Conservation (phyloP, 2,113 vertebrate genomes). For the Martes martes region DNA sequence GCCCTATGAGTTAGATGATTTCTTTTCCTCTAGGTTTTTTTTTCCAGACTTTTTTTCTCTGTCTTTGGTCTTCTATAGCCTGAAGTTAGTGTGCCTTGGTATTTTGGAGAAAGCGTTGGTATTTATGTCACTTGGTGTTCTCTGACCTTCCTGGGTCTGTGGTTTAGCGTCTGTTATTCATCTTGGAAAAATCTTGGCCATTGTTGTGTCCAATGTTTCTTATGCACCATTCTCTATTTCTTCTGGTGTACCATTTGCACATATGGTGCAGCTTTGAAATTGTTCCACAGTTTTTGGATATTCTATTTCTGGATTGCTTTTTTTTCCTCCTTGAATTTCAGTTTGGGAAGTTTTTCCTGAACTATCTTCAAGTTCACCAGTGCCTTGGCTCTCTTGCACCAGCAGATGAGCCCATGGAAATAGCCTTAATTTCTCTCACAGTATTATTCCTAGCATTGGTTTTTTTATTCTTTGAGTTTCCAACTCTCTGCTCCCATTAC, state of each 20-base stretch:
- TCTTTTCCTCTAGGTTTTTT: background rate
- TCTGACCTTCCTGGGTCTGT: background rate
- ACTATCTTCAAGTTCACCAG: background rate
- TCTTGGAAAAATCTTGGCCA: background rate
- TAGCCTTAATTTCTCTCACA: background rate
- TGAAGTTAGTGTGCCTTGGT: background rate
- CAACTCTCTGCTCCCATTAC: background rate
- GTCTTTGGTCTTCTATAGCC: background rate
- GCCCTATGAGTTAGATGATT: background rate
- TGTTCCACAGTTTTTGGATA: background rate
- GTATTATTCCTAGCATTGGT: background rate
- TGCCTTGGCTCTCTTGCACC: background rate
- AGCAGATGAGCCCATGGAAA: background rate
- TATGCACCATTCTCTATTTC: background rate
- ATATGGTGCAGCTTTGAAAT: background rate
- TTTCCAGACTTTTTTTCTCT: background rate
- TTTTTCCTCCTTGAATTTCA: background rate
- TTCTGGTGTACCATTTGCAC: background rate
- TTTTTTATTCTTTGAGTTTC: background rate
- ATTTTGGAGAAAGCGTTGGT: background rate
- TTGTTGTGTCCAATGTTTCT: background rate
- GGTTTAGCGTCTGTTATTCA: background rate
- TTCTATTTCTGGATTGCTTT: background rate
- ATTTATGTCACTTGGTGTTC: background rate
- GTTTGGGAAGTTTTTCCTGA: background rate